Evolutionary conservation across 2,797 vertebrate species (phyloP).

Genomic region (Falco columbarius): DNA sequence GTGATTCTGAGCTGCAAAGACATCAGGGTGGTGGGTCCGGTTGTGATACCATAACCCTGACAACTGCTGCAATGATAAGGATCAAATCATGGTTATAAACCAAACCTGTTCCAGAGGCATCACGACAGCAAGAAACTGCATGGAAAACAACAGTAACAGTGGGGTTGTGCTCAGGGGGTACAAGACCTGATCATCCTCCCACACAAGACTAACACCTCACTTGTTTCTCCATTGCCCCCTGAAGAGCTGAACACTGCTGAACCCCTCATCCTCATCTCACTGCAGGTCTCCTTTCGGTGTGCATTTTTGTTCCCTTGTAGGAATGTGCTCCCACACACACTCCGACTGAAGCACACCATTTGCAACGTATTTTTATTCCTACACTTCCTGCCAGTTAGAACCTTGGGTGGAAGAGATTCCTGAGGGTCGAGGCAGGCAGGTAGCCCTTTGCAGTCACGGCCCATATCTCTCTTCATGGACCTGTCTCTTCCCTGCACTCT

Average conservation of each 20-base stretch:
- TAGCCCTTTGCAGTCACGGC: background rate
- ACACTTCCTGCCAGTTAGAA: background rate
- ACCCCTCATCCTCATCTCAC: background rate
- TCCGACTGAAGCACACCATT: background rate
- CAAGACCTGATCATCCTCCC: background rate
- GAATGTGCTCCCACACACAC: background rate
- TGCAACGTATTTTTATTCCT: background rate
- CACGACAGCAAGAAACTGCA: background rate
- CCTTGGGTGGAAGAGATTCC: background rate
- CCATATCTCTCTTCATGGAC: background rate
- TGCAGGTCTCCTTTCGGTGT: background rate
- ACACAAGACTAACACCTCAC: background rate
- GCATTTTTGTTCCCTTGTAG: background rate
- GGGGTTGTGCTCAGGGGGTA: background rate
- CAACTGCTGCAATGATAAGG: slow-evolving; percentile 81
- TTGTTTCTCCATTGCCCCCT: background rate
- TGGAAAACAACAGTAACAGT: background rate
- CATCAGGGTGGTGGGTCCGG: slow-evolving; percentile 86
- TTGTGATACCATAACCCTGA: slow-evolving; percentile 95
- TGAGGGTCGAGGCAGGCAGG: background rate
- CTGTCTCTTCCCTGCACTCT: background rate
- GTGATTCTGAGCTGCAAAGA: slow-evolving; percentile 84
- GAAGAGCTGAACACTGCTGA: background rate
- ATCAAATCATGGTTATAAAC: background rate
- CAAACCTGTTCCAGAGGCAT: background rate